Evolutionary conservation across 2,888 invertebrate species (phyloP), one percentile per base, ranked within the genome.

Genomic region (Troides aeacus): DNA sequence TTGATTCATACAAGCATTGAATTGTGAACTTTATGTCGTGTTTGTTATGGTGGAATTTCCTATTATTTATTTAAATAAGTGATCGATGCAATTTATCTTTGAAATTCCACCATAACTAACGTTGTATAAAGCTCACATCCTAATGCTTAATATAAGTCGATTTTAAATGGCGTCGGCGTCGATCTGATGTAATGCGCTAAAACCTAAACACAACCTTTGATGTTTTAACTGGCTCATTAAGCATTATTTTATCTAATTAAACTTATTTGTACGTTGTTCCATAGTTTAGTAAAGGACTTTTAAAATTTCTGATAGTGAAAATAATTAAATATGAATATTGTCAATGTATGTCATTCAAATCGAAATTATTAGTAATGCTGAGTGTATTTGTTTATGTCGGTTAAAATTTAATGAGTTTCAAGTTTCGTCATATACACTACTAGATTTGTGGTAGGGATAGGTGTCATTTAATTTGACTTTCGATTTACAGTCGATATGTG

Each of bases 151-250:
- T n/a, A n/a, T 53, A 53, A 53, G n/a, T 53, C 18, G 8, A 53
- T 4, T 53, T 18, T 6, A 12, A 53, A 7, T n/a, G n/a, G 46
- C 46, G 46, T 46, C 15, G 46, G 46, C 46, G 46, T 46, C 46
- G 46, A 46, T 46, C 15, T 46, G 10, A 4, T 53, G 8, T 53
- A n/a, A 53, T 53, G 10, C 2, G 53, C 5, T n/a, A 53, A 53
- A 7, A n/a, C 18, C 53, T n/a, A 18, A 53, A 53, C 18, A 53
- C 18, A 53, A 53, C n/a, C 53, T n/a, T 1, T 53, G 53, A 53
- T 53, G n/a, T n/a, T 53, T 53, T 53, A 53, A 53, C n/a, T n/a
- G 53, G 18, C 53, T n/a, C n/a, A n/a, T 53, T 53, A 53, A 53
- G 0, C n/a, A n/a, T 53, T 53, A 46, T 15, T 46, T 1, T 15